phyloP scores from a whole-genome alignment of 2,797 vertebrate species.

The Sardinella longiceps region DNA sequence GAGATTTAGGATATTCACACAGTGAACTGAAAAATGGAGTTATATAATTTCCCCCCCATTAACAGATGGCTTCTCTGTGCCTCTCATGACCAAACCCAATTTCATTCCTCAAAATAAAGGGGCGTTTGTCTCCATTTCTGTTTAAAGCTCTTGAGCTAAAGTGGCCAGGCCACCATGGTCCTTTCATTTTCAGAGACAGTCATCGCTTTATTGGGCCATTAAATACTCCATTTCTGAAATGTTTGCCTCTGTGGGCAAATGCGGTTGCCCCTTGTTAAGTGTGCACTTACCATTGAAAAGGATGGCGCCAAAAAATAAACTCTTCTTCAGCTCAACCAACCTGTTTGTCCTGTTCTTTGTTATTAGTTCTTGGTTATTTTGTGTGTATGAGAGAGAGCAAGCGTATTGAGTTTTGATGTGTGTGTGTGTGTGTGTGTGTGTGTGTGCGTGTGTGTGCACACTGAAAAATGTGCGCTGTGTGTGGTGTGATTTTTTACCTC shows the following conservation, averaged over 20 bases:
- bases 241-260: neutral
- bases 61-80: neutral
- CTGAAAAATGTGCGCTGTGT: neutral
- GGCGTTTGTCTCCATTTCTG: neutral
- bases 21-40: neutral
- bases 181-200: neutral
- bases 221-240: neutral
- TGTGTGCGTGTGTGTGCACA: neutral
- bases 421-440: neutral
- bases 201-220: neutral
- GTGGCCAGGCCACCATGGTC: neutral
- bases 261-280: neutral
- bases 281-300: neutral
- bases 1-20: neutral
- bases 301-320: neutral
- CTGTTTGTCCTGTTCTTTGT: neutral
- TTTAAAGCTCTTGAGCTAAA: neutral
- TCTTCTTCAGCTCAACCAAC: neutral
- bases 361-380: neutral
- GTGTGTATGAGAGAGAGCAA: neutral
- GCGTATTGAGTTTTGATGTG: too few species aligned
- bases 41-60: neutral
- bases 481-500: neutral
- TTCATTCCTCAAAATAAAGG: neutral
- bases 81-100: neutral